A percentile compares a stretch with the other conserved stretches of the same genome.
Evolutionary conservation across 2,113 vertebrate genomes (phyloP).

Genomic region (Aldabrachelys gigantea): DNA sequence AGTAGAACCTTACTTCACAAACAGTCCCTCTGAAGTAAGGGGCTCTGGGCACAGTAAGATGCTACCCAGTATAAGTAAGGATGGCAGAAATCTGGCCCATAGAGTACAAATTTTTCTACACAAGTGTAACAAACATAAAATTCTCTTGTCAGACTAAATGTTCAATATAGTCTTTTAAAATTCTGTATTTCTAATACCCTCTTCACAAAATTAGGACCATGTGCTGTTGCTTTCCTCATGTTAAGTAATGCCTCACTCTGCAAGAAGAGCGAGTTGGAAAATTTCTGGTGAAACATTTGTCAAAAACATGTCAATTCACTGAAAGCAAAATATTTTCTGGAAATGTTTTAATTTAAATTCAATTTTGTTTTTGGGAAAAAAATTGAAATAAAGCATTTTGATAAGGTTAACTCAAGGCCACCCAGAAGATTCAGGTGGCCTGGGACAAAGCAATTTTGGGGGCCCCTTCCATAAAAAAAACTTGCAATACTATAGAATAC

Average conservation of each 20-base stretch:
- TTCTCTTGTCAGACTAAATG: background rate
- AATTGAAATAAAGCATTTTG: background rate
- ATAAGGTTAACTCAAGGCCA: background rate
- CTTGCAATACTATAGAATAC: too few relatives aligned
- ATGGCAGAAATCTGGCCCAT: accelerated
- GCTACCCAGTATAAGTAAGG: background rate
- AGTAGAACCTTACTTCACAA: background rate
- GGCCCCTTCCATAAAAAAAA: too few relatives aligned
- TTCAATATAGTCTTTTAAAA: background rate
- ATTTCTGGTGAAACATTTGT: background rate
- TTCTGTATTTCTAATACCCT: background rate
- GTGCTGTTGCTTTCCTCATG: accelerated
- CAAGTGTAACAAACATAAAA: background rate
- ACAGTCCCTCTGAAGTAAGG: background rate
- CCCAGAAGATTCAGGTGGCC: too few relatives aligned
- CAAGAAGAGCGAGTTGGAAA: accelerated
- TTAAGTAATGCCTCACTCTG: background rate
- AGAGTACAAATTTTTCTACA: background rate
- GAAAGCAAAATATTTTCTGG: background rate
- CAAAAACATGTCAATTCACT: background rate
- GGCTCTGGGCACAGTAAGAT: background rate
- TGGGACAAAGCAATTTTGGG: too few relatives aligned
- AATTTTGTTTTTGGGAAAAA: background rate
- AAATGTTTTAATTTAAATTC: background rate
- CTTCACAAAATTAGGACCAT: background rate